Evolutionary conservation across 2,113 vertebrate genomes (phyloP), one percentile per base, ranked within the genome.

Genomic region (Protobothrops mucrosquamatus): DNA sequence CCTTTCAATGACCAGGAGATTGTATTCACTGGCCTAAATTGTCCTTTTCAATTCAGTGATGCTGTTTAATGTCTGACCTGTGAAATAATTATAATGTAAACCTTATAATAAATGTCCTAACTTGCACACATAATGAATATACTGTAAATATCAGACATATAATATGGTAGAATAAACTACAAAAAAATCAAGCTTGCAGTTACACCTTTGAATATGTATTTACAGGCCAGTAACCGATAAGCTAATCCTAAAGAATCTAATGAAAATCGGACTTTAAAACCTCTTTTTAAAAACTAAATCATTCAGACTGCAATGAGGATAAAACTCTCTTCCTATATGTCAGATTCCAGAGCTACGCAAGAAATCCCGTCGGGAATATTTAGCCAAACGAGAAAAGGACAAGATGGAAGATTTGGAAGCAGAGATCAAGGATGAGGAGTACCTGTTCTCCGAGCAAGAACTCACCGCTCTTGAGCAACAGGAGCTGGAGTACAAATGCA

Each of bases 361-460:
- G 93, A 98, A 97, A 1, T 99, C 99, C 0, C 98, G 98, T 3
- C 95, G 98, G 57, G 98, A 99, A 0, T 99, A 99, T 92, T 95
- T 99, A 43, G 97, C 97, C 0, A 99, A 99, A 94, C 97, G 99
- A 0, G 98, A 99, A 86, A 96, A 97, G 1, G 99, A 99, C 95
- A 99, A 99, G 93, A 95, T 99, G 93, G 99, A 99, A 93, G 99
- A 99, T 93, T 97, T 99, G 96, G 99, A 99, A 93, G 98, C 98
- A 0, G 99, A 99, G 94, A 98, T 99, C 74, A 93, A 93, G 0
- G 99, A 99, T 0, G 99, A 99, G 4, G 99, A 99, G 92, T 98
- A 98, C 86, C 98, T 99, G 0, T 99, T 99, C 0, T 95, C 98
- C 1, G 97, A 96, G 0, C 97, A 98, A 0, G 88, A 96, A 0